Percentiles rank a stretch among this genome's conserved stretches.
These are phyloP conservation scores for Prorops nasuta DNA, from an alignment of 1,140 invertebrate genomes.

Conservation along the genomic window DNA sequence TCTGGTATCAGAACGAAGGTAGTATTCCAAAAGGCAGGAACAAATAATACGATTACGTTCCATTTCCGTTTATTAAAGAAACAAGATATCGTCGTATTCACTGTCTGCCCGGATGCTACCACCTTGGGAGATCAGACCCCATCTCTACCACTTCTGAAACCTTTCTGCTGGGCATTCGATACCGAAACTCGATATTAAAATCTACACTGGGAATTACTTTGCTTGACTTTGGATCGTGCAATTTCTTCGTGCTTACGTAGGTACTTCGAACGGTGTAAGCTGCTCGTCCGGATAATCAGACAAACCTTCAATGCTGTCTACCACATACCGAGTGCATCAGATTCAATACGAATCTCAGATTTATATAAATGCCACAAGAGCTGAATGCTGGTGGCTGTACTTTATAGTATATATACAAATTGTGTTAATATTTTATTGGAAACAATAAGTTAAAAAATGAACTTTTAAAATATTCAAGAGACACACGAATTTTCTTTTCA, in stretches of 20 bases:
- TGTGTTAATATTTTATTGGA: no score
- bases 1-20: constrained; percentile 36
- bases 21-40: constrained; percentile 49
- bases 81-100: constrained; percentile 52
- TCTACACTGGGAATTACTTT: constrained; percentile 43
- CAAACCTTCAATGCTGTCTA: constrained; percentile 40
- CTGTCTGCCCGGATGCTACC: constrained; percentile 28
- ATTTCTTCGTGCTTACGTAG: constrained; percentile 21
- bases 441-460: no score
- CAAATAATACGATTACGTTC: constrained; percentile 59
- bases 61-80: constrained; percentile 60
- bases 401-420: no score
- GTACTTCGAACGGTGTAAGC: constrained; percentile 29
- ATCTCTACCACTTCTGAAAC: constrained; percentile 8
- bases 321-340: no score
- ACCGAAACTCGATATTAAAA: constrained; percentile 55
- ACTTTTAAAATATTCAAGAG: no score
- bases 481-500: no score
- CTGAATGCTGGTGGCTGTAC: no score
- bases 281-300: constrained; percentile 45
- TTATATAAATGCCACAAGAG: no score
- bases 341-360: no score
- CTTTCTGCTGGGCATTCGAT: constrained; percentile 34
- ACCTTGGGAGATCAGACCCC: background rate
- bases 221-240: constrained; percentile 37